Conservation (phyloP, 2,888 invertebrate species). For the Parnassius glacialis region DNA sequence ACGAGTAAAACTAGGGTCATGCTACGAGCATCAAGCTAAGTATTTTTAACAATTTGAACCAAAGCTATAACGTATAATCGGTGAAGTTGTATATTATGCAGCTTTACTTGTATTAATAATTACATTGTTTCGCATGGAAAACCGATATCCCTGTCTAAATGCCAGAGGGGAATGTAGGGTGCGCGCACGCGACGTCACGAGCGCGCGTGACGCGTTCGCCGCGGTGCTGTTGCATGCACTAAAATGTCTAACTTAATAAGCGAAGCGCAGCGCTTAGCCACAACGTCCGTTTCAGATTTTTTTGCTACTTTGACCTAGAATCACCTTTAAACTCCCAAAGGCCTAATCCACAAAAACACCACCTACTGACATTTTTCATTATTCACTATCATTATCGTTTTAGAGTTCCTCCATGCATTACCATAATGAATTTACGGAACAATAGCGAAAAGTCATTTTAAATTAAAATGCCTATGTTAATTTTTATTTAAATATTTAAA, state of each 20-base stretch:
- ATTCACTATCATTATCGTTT: too few species aligned
- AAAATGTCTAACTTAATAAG: conserved; percentile 8
- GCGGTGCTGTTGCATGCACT: conserved; percentile 24
- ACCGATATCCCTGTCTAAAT: conserved; percentile 57
- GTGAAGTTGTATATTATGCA: conserved; percentile 35
- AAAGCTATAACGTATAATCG: conserved; percentile 7
- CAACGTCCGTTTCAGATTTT: conserved; percentile 1
- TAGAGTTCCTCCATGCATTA: too few species aligned
- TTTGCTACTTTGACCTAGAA: conserved; percentile 30
- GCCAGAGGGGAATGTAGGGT: conserved; percentile 34
- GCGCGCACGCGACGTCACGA: conserved; percentile 60
- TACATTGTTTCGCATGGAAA: conserved; percentile 53
- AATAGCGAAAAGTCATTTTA: too few species aligned
- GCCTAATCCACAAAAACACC: too few species aligned
- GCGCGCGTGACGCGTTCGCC: conserved; percentile 22
- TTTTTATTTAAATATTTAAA: too few species aligned
- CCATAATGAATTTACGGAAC: too few species aligned
- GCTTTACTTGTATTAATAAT: conserved; percentile 47
- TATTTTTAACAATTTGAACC: too few species aligned
- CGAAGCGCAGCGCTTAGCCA: conserved; percentile 2
- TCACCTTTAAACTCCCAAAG: neutral
- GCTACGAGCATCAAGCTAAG: too few species aligned
- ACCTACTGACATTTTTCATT: too few species aligned
- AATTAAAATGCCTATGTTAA: too few species aligned
- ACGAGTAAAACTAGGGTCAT: too few species aligned